These are phyloP conservation scores for Drosophila lowei DNA, from an alignment of 1,140 invertebrate species.

Conservation along the genomic window DNA sequence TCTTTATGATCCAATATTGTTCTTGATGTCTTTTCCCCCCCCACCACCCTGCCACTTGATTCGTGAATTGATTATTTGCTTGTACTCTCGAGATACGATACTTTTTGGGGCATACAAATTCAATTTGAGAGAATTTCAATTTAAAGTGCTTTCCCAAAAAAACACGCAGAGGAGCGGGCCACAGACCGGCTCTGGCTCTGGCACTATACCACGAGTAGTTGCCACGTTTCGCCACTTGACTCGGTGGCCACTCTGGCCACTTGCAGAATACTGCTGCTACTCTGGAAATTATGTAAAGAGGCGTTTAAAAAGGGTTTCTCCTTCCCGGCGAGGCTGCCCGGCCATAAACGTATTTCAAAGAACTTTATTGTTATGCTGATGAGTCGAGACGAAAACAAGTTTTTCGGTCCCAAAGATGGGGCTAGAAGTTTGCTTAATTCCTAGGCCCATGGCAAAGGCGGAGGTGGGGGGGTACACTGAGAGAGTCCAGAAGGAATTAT, in stretches of 20 bases:
- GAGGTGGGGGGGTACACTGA: neutral
- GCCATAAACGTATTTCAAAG: constrained; percentile 46
- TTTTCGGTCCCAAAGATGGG: constrained; percentile 3
- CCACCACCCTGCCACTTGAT: neutral
- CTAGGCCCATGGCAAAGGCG: constrained; percentile 8
- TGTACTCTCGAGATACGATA: constrained; percentile 45
- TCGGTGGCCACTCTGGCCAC: neutral
- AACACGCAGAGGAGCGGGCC: too few species aligned
- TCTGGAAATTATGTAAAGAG: constrained; percentile 55
- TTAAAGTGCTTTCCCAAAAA: constrained; percentile 34
- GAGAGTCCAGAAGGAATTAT: neutral
- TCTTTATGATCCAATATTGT: constrained; percentile 71
- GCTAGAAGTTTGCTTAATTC: constrained; percentile 40
- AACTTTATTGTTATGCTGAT: constrained; percentile 70
- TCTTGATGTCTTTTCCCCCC: constrained; percentile 38
- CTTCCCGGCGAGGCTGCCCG: neutral
- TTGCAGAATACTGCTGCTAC: neutral
- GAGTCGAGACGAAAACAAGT: constrained; percentile 46
- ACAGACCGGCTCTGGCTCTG: too few species aligned
- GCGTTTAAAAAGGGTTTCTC: constrained; percentile 52
- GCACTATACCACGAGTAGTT: neutral
- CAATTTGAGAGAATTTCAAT: constrained; percentile 55
- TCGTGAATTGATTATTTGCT: constrained; percentile 65
- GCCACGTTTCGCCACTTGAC: constrained; percentile 51
- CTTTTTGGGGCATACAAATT: constrained; percentile 54